phyloP scores from a whole-genome alignment of 2,888 invertebrate genomes.

The Mythimna impura region DNA sequence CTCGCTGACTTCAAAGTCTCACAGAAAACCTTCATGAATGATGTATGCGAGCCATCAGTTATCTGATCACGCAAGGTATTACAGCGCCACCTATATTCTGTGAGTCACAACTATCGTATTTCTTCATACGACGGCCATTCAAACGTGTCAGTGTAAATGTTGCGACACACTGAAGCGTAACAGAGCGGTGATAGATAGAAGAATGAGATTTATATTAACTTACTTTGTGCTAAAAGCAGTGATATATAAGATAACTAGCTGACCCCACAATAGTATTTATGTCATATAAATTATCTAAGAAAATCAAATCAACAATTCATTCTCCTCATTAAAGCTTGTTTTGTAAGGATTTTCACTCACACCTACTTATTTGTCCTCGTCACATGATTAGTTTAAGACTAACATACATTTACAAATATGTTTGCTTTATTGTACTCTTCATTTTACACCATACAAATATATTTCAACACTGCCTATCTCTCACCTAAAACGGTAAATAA shows the following conservation, averaged over 20 bases:
- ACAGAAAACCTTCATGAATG: slow-evolving; percentile 61
- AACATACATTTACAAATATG: no score
- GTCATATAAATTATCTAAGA: no score
- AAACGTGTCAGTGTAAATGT: slow-evolving; percentile 28
- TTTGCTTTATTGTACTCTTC: no score
- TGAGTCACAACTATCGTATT: slow-evolving; percentile 61
- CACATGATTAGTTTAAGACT: no score
- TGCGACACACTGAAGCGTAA: slow-evolving; percentile 20
- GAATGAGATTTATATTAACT: background rate
- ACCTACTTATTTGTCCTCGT: no score
- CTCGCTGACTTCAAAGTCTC: slow-evolving; percentile 33
- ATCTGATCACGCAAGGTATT: slow-evolving; percentile 66
- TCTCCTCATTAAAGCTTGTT: no score
- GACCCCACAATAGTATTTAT: no score
- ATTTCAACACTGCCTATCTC: background rate
- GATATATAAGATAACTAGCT: no score
- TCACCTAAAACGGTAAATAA: background rate
- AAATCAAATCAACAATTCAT: no score
- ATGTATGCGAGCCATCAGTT: slow-evolving; percentile 63
- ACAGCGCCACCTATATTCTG: slow-evolving; percentile 54
- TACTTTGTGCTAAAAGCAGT: no score
- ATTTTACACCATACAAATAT: background rate
- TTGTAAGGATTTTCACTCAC: no score
- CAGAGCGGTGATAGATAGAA: background rate
- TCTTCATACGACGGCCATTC: slow-evolving; percentile 54